A percentile compares a stretch with the other conserved stretches of the same genome.
phyloP scores from a whole-genome alignment of 1,140 invertebrate species.

The Meloidogyne exigua region DNA sequence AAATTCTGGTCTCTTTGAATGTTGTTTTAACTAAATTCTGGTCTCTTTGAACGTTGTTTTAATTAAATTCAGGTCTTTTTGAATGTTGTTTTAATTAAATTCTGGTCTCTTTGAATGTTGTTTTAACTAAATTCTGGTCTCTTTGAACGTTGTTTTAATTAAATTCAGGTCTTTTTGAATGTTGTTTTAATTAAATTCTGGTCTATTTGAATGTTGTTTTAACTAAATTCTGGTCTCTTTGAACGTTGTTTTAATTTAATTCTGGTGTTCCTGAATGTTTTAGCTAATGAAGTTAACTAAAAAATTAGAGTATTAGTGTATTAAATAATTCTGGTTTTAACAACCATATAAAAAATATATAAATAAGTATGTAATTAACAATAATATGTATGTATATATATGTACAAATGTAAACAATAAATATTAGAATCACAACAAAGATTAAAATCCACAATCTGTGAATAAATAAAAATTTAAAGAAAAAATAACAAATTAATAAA shows the following conservation, averaged over 20 bases:
- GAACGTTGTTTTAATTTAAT: neutral
- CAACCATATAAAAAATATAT: neutral
- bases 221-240: neutral
- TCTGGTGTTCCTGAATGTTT: neutral
- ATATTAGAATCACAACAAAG: neutral
- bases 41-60: neutral
- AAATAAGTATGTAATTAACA: neutral
- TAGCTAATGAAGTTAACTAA: neutral
- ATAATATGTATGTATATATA: slow-evolving; percentile 1
- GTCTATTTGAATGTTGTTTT: neutral
- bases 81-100: neutral
- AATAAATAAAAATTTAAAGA: neutral
- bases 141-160: neutral
- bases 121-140: neutral
- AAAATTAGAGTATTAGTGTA: neutral
- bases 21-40: too few relatives aligned
- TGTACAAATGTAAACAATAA: neutral
- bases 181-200: neutral
- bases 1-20: too few relatives aligned
- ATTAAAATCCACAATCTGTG: neutral
- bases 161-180: neutral
- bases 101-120: neutral
- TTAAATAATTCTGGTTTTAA: neutral
- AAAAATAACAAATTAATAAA: neutral
- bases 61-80: neutral